These are phyloP conservation scores for Halictus quadricinctus DNA, from an alignment of 2,888 invertebrate species.

Conservation along the genomic window DNA sequence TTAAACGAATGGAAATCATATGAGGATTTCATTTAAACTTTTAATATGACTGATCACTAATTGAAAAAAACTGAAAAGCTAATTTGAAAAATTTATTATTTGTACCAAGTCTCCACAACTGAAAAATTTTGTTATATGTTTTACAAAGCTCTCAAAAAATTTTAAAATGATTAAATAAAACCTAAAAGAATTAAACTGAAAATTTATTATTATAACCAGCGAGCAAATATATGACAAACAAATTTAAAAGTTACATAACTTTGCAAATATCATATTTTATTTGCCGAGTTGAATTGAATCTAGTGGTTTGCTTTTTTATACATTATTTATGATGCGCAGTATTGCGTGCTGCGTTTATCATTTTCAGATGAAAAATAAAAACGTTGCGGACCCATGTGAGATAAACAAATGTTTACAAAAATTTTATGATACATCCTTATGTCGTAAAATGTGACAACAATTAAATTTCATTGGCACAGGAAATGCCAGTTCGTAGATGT, in stretches of 20 bases:
- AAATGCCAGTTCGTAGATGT: background rate
- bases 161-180: background rate
- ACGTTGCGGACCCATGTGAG: background rate
- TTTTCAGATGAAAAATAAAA: background rate
- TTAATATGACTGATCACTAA: background rate
- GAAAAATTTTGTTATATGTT: background rate
- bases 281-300: background rate
- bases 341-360: background rate
- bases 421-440: background rate
- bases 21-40: background rate
- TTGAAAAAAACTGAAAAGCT: too few relatives aligned
- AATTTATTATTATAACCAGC: background rate
- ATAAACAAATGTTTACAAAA: background rate
- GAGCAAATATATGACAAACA: background rate
- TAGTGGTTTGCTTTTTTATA: background rate
- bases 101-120: background rate
- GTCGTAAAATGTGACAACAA: background rate
- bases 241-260: background rate
- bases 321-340: background rate
- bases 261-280: background rate
- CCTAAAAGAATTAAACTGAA: background rate
- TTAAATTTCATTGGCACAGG: background rate
- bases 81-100: background rate
- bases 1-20: background rate
- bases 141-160: too few relatives aligned